Conservation (phyloP, 92 coral and sea anemone species). For the Parazoanthus swiftii region DNA sequence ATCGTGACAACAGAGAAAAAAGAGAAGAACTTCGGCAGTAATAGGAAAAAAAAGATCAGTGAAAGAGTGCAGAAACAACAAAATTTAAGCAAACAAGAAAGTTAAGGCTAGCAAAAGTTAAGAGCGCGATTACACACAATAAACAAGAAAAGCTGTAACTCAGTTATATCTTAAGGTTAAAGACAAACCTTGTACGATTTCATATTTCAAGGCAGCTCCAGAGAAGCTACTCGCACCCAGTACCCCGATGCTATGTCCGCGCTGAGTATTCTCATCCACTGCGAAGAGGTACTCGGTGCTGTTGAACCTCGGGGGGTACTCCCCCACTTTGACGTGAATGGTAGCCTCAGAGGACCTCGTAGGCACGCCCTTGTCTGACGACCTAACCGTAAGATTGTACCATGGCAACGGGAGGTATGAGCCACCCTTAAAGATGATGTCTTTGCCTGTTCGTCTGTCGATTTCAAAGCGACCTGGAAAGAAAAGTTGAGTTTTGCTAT, state of each 20-base stretch:
- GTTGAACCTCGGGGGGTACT: conserved; percentile 72
- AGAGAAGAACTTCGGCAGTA: too few relatives aligned
- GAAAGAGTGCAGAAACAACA: too few relatives aligned
- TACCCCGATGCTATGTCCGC: conserved; percentile 70
- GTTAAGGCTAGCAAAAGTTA: too few relatives aligned
- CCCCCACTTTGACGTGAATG: conserved; percentile 68
- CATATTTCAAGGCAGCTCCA: conserved; percentile 70
- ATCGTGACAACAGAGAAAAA: too few relatives aligned
- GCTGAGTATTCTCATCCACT: conserved; percentile 75
- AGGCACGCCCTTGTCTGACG: conserved; percentile 80
- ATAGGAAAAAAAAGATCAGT: too few relatives aligned
- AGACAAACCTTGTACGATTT: conserved; percentile 71
- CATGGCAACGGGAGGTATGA: conserved; percentile 49
- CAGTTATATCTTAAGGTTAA: too few relatives aligned
- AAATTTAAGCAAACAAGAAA: not conserved
- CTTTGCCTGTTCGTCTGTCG: conserved; percentile 31
- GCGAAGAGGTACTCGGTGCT: conserved; percentile 68
- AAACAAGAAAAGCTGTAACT: not conserved
- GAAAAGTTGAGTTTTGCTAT: conserved; percentile 32
- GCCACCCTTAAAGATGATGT: conserved; percentile 60
- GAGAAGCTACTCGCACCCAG: conserved; percentile 81
- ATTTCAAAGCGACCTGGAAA: conserved; percentile 39
- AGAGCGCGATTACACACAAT: not conserved
- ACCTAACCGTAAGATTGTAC: conserved; percentile 81
- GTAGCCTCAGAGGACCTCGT: conserved; percentile 47